Percentiles rank a stretch among this genome's conserved stretches.
phyloP scores from a whole-genome alignment of 1,140 invertebrate species.

The Lucilia cuprina region DNA sequence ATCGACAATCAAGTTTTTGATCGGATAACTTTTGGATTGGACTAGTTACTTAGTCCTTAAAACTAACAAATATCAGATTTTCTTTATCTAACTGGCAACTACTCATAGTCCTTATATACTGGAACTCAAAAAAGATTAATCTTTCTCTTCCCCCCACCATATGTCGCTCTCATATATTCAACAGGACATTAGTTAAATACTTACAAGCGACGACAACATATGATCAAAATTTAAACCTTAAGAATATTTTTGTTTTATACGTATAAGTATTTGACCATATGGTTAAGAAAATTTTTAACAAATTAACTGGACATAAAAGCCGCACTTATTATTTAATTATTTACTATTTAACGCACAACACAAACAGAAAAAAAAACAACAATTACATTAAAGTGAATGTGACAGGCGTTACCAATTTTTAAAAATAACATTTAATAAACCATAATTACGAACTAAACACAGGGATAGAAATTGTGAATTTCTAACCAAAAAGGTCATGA shows the following conservation, averaged over 20 bases:
- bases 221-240: not conserved
- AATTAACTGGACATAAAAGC: conserved; percentile 24
- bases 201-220: not conserved
- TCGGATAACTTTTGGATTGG: no score
- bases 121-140: not conserved
- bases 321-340: not conserved
- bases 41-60: no score
- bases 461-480: not conserved
- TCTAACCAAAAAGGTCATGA: not conserved
- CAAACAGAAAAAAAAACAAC: not conserved
- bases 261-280: conserved; percentile 1
- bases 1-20: no score
- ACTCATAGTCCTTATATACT: no score
- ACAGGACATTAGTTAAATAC: not conserved
- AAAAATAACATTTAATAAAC: conserved; percentile 21
- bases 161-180: not conserved
- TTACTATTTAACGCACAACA: not conserved
- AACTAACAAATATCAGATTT: no score
- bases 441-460: conserved; percentile 1
- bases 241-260: not conserved
- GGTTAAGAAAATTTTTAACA: conserved; percentile 6
- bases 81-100: no score
- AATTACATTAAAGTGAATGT: not conserved
- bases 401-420: conserved; percentile 28
- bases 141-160: not conserved